phyloP scores from a whole-genome alignment of 92 coral and sea anemone genomes.

The Umimayanthus kanabou region DNA sequence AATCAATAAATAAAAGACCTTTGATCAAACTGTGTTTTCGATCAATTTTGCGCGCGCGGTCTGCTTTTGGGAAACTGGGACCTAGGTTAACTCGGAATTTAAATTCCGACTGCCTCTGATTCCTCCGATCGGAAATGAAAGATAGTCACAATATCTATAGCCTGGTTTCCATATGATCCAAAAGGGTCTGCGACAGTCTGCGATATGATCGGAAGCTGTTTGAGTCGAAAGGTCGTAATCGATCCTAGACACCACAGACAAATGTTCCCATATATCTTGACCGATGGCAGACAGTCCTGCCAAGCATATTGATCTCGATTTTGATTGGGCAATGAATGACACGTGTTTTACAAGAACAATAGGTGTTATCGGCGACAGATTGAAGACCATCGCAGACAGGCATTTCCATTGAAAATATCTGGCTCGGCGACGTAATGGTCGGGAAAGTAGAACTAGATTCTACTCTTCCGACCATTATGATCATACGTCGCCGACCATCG shows the following conservation, averaged over 20 bases:
- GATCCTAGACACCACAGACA: background rate
- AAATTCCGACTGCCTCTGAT: no score
- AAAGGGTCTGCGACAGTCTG: background rate
- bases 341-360: background rate
- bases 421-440: conserved; percentile 1
- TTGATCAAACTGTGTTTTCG: no score
- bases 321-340: background rate
- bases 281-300: no score
- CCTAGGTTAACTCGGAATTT: no score
- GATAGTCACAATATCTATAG: no score
- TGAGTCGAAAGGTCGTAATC: background rate
- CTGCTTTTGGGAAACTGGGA: no score
- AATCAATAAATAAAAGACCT: no score
- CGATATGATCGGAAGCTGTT: background rate
- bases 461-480: background rate
- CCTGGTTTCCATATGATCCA: background rate
- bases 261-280: no score
- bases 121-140: no score
- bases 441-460: conserved; percentile 16
- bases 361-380: background rate
- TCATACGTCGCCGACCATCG: background rate
- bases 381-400: background rate
- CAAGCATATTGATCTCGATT: background rate
- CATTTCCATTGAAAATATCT: background rate
- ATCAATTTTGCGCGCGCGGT: no score